A percentile compares a stretch with the other conserved stretches of the same genome.
Conservation (phyloP, 2,888 invertebrate species). For the Sussaba pulchella region DNA sequence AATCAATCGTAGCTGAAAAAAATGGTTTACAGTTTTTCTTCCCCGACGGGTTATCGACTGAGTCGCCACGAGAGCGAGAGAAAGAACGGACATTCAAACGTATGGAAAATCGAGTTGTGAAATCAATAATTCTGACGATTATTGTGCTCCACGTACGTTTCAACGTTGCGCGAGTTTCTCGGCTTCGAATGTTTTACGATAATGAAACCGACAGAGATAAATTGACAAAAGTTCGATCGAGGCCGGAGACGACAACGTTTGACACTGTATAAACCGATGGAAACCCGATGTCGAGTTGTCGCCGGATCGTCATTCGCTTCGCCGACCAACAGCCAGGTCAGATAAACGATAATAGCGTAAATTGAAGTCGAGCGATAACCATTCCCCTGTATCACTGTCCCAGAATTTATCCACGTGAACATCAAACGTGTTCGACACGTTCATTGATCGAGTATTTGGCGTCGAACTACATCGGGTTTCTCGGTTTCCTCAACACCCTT, state of each 20-base stretch:
- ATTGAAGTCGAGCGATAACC: conserved; percentile 28
- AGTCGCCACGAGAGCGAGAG: not conserved
- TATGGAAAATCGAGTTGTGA: not conserved
- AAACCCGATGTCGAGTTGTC: conserved; percentile 17
- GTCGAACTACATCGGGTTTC: not conserved
- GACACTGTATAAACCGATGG: conserved; percentile 8
- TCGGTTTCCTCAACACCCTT: not conserved
- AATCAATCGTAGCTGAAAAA: too few species aligned
- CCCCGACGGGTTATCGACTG: too few species aligned
- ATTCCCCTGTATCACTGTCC: not conserved
- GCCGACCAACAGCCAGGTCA: conserved; percentile 23
- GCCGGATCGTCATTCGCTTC: not conserved
- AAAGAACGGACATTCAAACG: not conserved
- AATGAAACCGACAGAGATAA: conserved; percentile 30
- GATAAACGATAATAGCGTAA: conserved; percentile 31
- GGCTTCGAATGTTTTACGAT: not conserved
- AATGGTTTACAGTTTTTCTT: too few species aligned
- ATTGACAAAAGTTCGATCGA: conserved; percentile 25
- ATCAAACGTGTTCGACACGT: conserved; percentile 6
- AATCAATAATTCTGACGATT: not conserved
- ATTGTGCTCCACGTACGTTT: not conserved
- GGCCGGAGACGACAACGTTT: conserved; percentile 11
- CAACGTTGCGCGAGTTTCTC: not conserved
- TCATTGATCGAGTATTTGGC: conserved; percentile 30
- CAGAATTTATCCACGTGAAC: conserved; percentile 6